Evolutionary conservation across 2,113 vertebrate species (phyloP).

Genomic region (Hirundichthys speculiger): DNA sequence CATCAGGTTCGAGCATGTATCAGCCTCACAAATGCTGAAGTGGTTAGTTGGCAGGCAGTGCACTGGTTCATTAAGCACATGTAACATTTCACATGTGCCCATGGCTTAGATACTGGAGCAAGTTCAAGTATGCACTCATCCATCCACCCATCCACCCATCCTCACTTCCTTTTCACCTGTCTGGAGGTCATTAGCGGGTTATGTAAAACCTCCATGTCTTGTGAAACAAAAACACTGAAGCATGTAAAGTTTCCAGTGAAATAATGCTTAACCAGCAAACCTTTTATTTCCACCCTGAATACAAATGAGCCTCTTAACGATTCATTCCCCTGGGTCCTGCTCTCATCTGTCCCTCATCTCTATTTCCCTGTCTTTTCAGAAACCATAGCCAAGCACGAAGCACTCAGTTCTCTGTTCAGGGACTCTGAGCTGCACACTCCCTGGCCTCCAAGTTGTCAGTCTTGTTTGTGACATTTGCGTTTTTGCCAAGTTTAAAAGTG

Average conservation of each 20-base stretch:
- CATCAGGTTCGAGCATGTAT: not conserved
- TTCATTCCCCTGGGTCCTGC: slow-evolving; percentile 20
- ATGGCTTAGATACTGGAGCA: not conserved
- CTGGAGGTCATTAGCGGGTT: slow-evolving; percentile 37
- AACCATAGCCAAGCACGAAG: slow-evolving; percentile 39
- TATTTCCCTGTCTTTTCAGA: slow-evolving; percentile 19
- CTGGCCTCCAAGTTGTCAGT: slow-evolving; percentile 20
- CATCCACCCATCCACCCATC: not conserved
- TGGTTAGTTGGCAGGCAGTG: not conserved
- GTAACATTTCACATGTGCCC: not conserved
- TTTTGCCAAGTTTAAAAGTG: slow-evolving; percentile 46
- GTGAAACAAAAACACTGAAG: slow-evolving; percentile 36
- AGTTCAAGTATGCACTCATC: too few relatives aligned
- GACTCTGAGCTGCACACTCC: slow-evolving; percentile 38
- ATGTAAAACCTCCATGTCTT: slow-evolving; percentile 38
- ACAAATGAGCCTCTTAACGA: slow-evolving; percentile 46
- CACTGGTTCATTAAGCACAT: not conserved
- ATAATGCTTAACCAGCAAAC: slow-evolving; percentile 53
- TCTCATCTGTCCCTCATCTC: slow-evolving; percentile 55
- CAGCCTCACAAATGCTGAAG: not conserved
- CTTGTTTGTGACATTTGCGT: slow-evolving; percentile 13
- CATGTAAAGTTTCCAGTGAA: slow-evolving; percentile 47
- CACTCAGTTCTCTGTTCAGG: slow-evolving; percentile 35
- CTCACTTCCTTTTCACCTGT: slow-evolving; percentile 14
- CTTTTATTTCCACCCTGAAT: slow-evolving; percentile 62